A percentile compares a stretch with the other conserved stretches of the same genome.
phyloP scores from a whole-genome alignment of 2,113 vertebrate genomes.

The Pseudorectes ferrugineus region DNA sequence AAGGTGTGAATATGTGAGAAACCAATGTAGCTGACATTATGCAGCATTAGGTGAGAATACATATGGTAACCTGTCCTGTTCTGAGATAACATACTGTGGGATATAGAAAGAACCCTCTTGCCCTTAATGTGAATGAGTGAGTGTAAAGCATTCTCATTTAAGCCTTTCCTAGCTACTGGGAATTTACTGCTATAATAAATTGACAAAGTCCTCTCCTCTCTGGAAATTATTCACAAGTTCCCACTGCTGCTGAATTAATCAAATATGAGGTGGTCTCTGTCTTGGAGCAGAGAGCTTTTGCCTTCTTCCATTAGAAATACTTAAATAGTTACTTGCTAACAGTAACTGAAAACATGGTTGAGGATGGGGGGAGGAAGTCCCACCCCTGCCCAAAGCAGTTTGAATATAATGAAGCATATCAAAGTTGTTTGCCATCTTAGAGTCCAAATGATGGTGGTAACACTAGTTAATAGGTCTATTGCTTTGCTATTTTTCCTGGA shows the following conservation, averaged over 20 bases:
- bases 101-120: not conserved
- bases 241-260: not conserved
- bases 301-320: not conserved
- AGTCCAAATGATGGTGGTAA: not conserved
- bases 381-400: not conserved
- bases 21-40: not conserved
- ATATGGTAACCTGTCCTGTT: not conserved
- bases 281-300: not conserved
- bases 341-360: not conserved
- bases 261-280: not conserved
- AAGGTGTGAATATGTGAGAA: not conserved
- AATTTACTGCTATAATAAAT: not conserved
- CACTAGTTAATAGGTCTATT: not conserved
- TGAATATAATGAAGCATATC: not conserved
- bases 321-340: not conserved
- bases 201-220: not conserved
- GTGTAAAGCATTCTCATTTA: not conserved
- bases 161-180: not conserved
- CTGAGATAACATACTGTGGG: not conserved
- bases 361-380: not conserved
- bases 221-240: not conserved
- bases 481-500: not conserved
- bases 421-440: not conserved
- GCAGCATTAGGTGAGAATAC: not conserved
- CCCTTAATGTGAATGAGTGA: not conserved